Evolutionary conservation across 1,140 invertebrate genomes (phyloP), one percentile per base, ranked within the genome.

Genomic region (Drosophila equinoxialis): DNA sequence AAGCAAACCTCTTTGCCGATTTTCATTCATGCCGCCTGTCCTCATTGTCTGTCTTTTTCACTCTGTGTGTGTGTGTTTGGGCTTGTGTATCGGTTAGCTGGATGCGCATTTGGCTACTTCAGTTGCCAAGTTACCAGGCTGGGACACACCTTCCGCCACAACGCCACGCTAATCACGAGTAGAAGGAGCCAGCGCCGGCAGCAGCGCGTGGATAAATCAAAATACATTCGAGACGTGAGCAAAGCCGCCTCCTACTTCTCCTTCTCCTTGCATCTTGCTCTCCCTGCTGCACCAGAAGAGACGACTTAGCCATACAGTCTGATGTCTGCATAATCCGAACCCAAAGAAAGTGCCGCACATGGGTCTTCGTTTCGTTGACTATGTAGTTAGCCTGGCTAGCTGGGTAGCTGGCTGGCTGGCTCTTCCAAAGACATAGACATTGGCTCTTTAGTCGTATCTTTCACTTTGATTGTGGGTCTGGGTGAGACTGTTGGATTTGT

Each of bases 201-300:
- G 71, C 84, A 83, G 84, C 84, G 84, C 80, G 85, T 89, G 84
- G 84, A 89, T 89, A 89, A 89, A 89, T 89, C 84, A 89, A 89
- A 89, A 89, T 81, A 81, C 80, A 83, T 71, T 65, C 80, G 14
- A 80, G 84, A 87, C 76, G 73, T 79, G 83, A 65, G 57, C 55
- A 71, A 62, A 66, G 67, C 67, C 75, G 75, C 75, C 75, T 78
- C 69, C 75, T 77, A 72, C 62, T 57, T 66, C 58, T 20, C 1
- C 13, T 17, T 23, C 5, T 23, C 61, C 42, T 37, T 35, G 20
- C 65, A 17, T 37, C 33, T 57, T 42, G 30, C 61, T 39, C 23
- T 70, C 23, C 6, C 71, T 33, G 13, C 61, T 54, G 26, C 54
- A 35, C 35, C 23, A 26, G 13, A n/a, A 3, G 11, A 57, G 23